A percentile compares a stretch with the other conserved stretches of the same genome.
Evolutionary conservation across 1,140 invertebrate species (phyloP).

Genomic region (Micrasema longulum): DNA sequence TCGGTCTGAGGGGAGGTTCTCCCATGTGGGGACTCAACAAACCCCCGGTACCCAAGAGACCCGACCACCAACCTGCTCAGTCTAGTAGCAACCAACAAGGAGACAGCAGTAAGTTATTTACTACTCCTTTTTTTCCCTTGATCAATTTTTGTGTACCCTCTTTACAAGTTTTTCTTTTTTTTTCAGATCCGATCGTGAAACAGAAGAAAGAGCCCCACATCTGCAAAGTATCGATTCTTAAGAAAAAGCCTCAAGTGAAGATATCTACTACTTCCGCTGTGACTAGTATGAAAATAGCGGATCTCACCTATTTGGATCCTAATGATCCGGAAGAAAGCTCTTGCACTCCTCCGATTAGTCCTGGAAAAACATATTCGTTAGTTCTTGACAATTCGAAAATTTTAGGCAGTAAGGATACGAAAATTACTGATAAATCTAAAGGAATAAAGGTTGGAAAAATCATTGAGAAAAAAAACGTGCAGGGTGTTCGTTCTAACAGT

Average conservation of each 20-base stretch:
- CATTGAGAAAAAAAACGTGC: conserved; percentile 46
- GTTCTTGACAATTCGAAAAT: conserved; percentile 52
- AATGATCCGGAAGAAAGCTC: conserved; percentile 76
- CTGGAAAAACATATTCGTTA: conserved; percentile 52
- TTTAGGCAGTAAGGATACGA: conserved; percentile 10
- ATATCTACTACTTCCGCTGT: conserved; percentile 65
- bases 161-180: conserved; percentile 10
- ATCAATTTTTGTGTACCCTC: too few relatives aligned
- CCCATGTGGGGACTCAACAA: conserved; percentile 74
- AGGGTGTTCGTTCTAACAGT: conserved; percentile 17
- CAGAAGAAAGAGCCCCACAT: conserved; percentile 66
- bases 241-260: conserved; percentile 66
- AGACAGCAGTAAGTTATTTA: conserved; percentile 2
- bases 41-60: conserved; percentile 35
- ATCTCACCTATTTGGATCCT: conserved; percentile 71
- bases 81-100: conserved; percentile 37
- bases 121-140: background rate
- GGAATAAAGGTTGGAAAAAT: conserved; percentile 45
- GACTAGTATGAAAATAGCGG: conserved; percentile 68
- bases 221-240: conserved; percentile 70
- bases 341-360: conserved; percentile 69
- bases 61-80: conserved; percentile 56
- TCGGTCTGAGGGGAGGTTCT: conserved; percentile 78
- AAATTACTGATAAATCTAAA: conserved; percentile 8
- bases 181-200: conserved; percentile 61